Evolutionary conservation across 2,113 vertebrate species (phyloP).

Genomic region (Willisornis vidua): DNA sequence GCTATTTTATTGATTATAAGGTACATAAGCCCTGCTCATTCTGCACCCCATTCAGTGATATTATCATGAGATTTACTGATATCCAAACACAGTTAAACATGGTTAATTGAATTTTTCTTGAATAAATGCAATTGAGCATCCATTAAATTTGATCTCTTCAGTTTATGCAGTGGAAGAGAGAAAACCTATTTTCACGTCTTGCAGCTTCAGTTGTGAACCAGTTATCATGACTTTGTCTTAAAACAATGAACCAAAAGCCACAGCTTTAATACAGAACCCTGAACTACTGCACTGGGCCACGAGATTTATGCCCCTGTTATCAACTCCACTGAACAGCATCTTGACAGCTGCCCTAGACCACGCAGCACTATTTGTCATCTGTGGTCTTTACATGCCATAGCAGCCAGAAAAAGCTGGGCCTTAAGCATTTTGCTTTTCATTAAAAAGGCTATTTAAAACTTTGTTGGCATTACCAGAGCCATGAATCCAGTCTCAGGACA

Average conservation of each 20-base stretch:
- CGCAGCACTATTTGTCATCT: neutral
- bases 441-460: neutral
- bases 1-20: neutral
- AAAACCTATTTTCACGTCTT: neutral
- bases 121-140: neutral
- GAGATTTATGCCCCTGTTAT: neutral
- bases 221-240: neutral
- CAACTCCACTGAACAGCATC: neutral
- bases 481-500: neutral
- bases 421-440: neutral
- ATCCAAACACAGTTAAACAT: neutral
- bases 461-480: neutral
- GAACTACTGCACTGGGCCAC: neutral
- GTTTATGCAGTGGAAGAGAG: neutral
- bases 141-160: neutral
- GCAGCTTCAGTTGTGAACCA: neutral
- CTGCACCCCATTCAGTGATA: neutral
- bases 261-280: neutral
- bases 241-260: neutral
- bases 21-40: neutral
- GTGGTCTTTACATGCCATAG: neutral
- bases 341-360: conserved; percentile 1
- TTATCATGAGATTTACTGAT: neutral
- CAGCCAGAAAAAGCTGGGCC: neutral
- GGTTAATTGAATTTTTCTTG: neutral